These are phyloP conservation scores for Otocyon megalotis DNA, from an alignment of 2,113 vertebrate species.

Conservation along the genomic window DNA sequence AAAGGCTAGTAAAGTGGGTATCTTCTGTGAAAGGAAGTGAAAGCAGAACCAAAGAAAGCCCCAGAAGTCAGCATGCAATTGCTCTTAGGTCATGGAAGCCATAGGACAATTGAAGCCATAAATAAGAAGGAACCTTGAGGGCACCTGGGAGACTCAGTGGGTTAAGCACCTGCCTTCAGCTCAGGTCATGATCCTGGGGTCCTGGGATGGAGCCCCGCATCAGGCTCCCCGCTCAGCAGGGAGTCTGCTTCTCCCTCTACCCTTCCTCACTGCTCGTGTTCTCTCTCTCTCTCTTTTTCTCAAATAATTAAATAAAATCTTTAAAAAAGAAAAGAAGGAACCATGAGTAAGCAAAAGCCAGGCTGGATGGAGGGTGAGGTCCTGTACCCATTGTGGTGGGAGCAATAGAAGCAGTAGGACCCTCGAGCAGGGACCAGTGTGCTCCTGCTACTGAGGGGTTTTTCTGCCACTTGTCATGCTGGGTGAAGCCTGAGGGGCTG, in stretches of 20 bases:
- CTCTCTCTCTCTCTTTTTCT: no score
- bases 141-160: no score
- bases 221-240: no score
- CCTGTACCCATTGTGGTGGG: background rate
- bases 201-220: no score
- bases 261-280: no score
- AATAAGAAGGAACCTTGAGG: background rate
- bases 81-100: background rate
- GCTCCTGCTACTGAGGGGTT: background rate
- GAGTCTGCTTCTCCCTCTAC: no score
- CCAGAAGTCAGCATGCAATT: background rate
- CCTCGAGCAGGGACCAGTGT: background rate
- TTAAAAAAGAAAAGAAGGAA: background rate
- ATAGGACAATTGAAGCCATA: rapidly evolving
- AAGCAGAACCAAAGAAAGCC: background rate
- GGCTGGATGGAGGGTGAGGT: no score
- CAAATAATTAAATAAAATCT: no score
- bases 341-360: background rate
- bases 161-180: no score
- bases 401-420: background rate
- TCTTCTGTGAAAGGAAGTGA: background rate
- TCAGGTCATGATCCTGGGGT: no score
- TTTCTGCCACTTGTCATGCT: background rate
- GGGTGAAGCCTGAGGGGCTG: background rate
- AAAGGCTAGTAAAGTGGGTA: background rate